phyloP scores from a whole-genome alignment of 1,140 invertebrate species.

The Sminthurinus signatus region DNA sequence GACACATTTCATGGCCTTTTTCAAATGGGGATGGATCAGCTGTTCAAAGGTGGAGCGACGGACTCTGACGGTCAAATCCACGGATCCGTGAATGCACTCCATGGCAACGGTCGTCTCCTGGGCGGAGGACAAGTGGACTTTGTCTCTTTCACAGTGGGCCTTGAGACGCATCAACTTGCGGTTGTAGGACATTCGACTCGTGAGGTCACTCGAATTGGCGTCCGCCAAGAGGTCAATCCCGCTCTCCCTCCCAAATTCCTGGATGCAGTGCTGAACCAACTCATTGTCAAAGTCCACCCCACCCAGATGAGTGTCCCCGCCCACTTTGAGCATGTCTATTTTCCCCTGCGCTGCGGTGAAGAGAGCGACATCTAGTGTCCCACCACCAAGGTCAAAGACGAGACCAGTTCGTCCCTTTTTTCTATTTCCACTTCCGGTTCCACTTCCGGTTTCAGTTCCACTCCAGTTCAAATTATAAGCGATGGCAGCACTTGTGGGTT shows the following conservation, averaged over 20 bases:
- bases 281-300: slow-evolving; percentile 45
- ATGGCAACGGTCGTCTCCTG: slow-evolving; percentile 26
- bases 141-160: slow-evolving; percentile 19
- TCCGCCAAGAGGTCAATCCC: slow-evolving; percentile 49
- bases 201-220: slow-evolving; percentile 3
- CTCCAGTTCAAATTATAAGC: slow-evolving; percentile 99
- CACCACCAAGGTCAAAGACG: slow-evolving; percentile 50
- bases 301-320: slow-evolving; percentile 48
- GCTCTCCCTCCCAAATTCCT: slow-evolving; percentile 54
- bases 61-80: slow-evolving; percentile 10
- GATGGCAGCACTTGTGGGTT: slow-evolving; percentile 99
- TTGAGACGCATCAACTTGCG: slow-evolving; percentile 13
- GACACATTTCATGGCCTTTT: slow-evolving; percentile 55
- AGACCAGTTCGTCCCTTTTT: slow-evolving; percentile 28
- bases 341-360: slow-evolving; percentile 52
- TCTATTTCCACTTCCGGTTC: slow-evolving; percentile 29
- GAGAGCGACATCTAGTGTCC: slow-evolving; percentile 55
- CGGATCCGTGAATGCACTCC: slow-evolving; percentile 12
- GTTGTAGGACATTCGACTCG: background rate
- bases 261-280: slow-evolving; percentile 42
- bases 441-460: slow-evolving; percentile 38
- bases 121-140: slow-evolving; percentile 1
- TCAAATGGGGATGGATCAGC: slow-evolving; percentile 42
- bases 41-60: slow-evolving; percentile 22
- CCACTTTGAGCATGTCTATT: slow-evolving; percentile 46